Evolutionary conservation across 2,888 invertebrate genomes (phyloP), one percentile per base, ranked within the genome.

Genomic region (Muscina levida): DNA sequence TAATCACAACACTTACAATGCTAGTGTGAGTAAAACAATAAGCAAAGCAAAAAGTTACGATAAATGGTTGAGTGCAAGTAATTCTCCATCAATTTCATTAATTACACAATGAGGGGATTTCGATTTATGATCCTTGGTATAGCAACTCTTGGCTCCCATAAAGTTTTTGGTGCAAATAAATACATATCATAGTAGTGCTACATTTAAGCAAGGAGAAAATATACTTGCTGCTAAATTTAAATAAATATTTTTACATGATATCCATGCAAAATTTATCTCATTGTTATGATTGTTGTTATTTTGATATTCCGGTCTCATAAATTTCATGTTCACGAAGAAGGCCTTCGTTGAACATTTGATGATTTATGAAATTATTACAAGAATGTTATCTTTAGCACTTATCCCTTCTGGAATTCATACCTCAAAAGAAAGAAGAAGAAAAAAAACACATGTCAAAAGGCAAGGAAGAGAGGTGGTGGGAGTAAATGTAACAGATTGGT

Each of bases 321-420:
- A 77, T 68, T 53, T 72, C 19, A 59, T 78, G 56, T 78, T 78
- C 70, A 59, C 66, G 72, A 74, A 74, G 22, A n/a, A n/a, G n/a
- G n/a, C 46, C 65, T 51, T 71, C 2, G n/a, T 37, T 70, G 62
- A 70, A 66, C 65, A 79, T 74, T 74, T 74, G 48, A 67, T 72
- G 79, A 79, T 79, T 79, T 79, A 79, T 79, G 75, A 72, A 79
- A 75, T 79, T 66, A 67, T 75, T 59, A 74, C 19, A 46, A n/a
- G 15, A 59, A 74, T 59, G 66, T 48, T 17, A 37, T 68, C 53
- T 67, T 37, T 39, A 46, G 10, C 22, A 22, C n/a, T 39, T 31
- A 22, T 48, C 77, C 67, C 46, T 68, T 37, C 17, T 24, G n/a
- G 3, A 44, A 67, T 42, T 42, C 42, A 10, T 42, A 10, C 4